Evolutionary conservation across 2,888 invertebrate species (phyloP), one percentile per base, ranked within the genome.

Genomic region (Bimastos eiseni): DNA sequence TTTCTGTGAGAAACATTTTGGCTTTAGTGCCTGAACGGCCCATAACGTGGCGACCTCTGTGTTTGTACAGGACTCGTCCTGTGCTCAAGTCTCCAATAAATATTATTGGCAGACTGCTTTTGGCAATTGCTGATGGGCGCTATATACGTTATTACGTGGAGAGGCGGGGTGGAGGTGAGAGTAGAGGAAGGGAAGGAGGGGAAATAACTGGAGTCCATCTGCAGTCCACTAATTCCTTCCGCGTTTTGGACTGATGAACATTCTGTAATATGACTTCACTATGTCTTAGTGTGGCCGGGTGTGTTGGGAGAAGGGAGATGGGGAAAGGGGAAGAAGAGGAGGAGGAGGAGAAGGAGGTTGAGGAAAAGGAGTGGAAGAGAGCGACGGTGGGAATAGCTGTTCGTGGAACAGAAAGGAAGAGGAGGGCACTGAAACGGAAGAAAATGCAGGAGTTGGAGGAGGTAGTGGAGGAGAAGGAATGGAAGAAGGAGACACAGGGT

Each of bases 221-320:
- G 70, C 11, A n/a, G 70, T 1, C 70, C 30, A 70, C 70, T 70
- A 70, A 70, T 70, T 70, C 70, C 70, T 70, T 70, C 70, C 70
- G 70, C 70, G n/a, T 30, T 70, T 70, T 70, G 70, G n/a, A 70
- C 70, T 70, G n/a, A 70, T 70, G 70, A 70, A 70, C 70, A 70
- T 70, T 70, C 70, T 70, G 30, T 70, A 70, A n/a, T 70, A 70
- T n/a, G 70, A 70, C 70, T 70, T 70, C 11, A 8, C 70, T 70
- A n/a, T 70, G 70, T n/a, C 70, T 70, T 70, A 70, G 70, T n/a
- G 1, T 70, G n/a, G 70, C 30, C 70, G 5, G 8, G 70, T 70
- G 6, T 70, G 6, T 5, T 21, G 21, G 49, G n/a, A 11, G 70
- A n/a, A 11, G 13, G 4, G 70, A 49, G 19, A 49, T 15, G 55